A percentile compares a stretch with the other conserved stretches of the same genome.
Evolutionary conservation across 2,888 invertebrate genomes (phyloP).

Genomic region (Luperina testacea): DNA sequence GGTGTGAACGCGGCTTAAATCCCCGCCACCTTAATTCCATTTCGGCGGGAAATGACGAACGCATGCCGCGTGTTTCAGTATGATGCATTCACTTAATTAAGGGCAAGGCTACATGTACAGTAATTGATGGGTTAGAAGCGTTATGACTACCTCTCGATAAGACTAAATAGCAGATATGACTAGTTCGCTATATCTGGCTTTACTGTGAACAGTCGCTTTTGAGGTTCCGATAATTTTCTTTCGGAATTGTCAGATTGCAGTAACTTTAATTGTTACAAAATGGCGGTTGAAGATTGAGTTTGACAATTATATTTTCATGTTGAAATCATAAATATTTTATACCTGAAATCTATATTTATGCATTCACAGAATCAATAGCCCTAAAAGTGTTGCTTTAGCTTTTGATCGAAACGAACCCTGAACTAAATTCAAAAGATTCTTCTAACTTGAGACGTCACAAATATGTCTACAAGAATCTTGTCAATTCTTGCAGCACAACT

Average conservation of each 20-base stretch:
- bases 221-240: slow-evolving; percentile 2
- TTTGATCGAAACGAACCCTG: background rate
- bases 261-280: background rate
- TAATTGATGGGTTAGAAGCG: too few relatives aligned
- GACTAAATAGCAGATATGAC: too few relatives aligned
- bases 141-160: too few relatives aligned
- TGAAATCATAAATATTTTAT: background rate
- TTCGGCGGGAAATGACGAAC: slow-evolving; percentile 48
- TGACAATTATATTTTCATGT: background rate
- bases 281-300: background rate
- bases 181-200: too few relatives aligned
- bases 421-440: background rate
- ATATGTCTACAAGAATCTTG: background rate
- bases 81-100: slow-evolving; percentile 54
- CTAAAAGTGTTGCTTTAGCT: background rate
- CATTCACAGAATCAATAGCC: background rate
- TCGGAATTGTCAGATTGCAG: background rate
- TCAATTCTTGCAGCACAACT: background rate
- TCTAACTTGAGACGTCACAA: background rate
- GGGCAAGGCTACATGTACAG: slow-evolving; percentile 1
- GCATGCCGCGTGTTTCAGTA: slow-evolving; percentile 35
- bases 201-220: slow-evolving; percentile 7
- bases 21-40: slow-evolving; percentile 48
- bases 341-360: background rate
- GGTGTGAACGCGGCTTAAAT: slow-evolving; percentile 10